Conservation (phyloP, 1,140 invertebrate species). For the Eriocheir sinensis region DNA sequence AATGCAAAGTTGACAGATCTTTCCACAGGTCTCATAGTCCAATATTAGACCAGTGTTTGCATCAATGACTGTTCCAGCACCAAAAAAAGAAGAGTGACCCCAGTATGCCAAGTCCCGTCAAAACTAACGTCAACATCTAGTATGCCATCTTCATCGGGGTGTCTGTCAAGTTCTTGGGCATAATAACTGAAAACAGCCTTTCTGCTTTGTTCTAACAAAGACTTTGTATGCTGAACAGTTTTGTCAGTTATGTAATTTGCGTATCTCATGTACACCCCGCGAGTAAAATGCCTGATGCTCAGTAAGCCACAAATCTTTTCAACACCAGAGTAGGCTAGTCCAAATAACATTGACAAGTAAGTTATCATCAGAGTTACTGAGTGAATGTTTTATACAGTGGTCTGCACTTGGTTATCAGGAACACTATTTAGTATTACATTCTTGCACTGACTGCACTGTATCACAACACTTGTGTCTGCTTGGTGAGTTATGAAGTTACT, state of each 20-base stretch:
- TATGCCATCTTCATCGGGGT: background rate
- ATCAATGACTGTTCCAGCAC: background rate
- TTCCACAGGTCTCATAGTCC: background rate
- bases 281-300: background rate
- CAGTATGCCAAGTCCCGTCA: slow-evolving; percentile 40
- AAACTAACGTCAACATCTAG: background rate
- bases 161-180: slow-evolving; percentile 8
- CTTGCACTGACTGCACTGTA: no score
- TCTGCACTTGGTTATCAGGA: no score
- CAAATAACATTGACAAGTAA: no score
- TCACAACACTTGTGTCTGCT: no score
- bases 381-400: no score
- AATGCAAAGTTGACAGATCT: background rate
- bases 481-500: no score
- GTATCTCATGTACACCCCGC: background rate
- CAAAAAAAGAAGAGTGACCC: background rate
- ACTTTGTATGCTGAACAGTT: background rate
- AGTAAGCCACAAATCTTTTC: slow-evolving; percentile 28
- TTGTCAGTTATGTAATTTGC: background rate
- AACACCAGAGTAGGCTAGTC: no score
- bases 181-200: slow-evolving; percentile 23
- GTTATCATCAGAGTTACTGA: no score
- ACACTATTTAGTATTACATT: no score
- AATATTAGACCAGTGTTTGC: background rate
- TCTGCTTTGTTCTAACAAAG: background rate